Evolutionary conservation across 2,797 vertebrate genomes (phyloP).

Genomic region (Tarsius wallacei): DNA sequence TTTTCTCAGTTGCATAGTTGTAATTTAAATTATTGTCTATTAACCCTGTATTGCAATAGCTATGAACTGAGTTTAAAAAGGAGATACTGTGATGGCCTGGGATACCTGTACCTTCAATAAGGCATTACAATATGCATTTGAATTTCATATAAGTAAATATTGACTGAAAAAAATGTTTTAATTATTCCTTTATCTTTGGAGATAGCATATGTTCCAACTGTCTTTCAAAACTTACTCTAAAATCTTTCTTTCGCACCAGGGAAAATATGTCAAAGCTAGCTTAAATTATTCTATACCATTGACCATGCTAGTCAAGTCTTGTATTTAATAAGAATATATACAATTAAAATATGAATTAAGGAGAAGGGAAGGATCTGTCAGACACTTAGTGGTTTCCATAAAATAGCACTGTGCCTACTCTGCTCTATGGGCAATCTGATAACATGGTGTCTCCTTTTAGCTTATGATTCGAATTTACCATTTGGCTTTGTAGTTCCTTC

Average conservation of each 20-base stretch:
- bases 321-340: not conserved
- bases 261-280: not conserved
- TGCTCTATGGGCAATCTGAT: not conserved
- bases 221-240: not conserved
- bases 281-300: not conserved
- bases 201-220: not conserved
- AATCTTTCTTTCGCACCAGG: not conserved
- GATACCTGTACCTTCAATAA: not conserved
- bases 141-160: not conserved
- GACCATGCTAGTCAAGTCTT: not conserved
- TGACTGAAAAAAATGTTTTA: not conserved
- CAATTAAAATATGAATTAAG: not conserved
- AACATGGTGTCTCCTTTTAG: not conserved
- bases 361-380: not conserved
- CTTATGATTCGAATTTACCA: conserved; percentile 6
- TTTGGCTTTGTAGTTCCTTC: not conserved
- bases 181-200: not conserved
- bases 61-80: not conserved
- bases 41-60: not conserved
- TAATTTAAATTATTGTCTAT: conserved; percentile 22
- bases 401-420: not conserved
- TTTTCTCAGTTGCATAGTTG: conserved; percentile 12
- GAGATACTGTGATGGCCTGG: not conserved
- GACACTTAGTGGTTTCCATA: not conserved
- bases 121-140: not conserved